phyloP scores from a whole-genome alignment of 2,113 vertebrate species.

The Lampris incognitus region DNA sequence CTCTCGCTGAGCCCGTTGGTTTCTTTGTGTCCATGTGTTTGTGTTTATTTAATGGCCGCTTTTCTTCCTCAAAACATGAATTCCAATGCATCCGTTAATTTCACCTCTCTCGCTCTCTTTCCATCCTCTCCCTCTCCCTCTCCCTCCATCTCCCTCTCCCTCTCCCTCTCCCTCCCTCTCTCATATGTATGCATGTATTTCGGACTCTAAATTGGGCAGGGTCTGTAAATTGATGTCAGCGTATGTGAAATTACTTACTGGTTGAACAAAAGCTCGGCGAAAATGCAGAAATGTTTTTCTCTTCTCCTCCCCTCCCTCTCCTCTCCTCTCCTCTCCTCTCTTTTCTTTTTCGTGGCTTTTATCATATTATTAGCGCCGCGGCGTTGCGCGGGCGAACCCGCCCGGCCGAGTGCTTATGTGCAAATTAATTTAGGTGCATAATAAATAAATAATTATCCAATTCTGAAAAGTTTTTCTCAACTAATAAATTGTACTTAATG shows the following conservation, averaged over 20 bases:
- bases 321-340: no score
- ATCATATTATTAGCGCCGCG: no score
- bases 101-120: neutral
- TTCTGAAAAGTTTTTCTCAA: conserved; percentile 41
- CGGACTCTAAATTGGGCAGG: neutral
- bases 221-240: conserved; percentile 23
- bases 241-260: conserved; percentile 6
- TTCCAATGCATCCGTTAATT: neutral
- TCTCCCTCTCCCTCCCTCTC: neutral
- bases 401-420: neutral
- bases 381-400: no score
- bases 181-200: conserved; percentile 6
- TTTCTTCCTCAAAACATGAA: neutral
- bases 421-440: no score
- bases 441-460: neutral
- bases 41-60: conserved; percentile 11
- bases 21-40: conserved; percentile 3
- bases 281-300: conserved; percentile 4
- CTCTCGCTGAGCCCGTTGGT: no score
- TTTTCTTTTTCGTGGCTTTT: no score
- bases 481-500: conserved; percentile 57
- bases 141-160: neutral
- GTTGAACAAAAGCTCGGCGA: conserved; percentile 16
- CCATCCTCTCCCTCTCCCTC: neutral
- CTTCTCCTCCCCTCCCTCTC: no score